These are phyloP conservation scores for Chydorus sphaericus DNA, from an alignment of 2,888 invertebrate species.

Conservation along the genomic window DNA sequence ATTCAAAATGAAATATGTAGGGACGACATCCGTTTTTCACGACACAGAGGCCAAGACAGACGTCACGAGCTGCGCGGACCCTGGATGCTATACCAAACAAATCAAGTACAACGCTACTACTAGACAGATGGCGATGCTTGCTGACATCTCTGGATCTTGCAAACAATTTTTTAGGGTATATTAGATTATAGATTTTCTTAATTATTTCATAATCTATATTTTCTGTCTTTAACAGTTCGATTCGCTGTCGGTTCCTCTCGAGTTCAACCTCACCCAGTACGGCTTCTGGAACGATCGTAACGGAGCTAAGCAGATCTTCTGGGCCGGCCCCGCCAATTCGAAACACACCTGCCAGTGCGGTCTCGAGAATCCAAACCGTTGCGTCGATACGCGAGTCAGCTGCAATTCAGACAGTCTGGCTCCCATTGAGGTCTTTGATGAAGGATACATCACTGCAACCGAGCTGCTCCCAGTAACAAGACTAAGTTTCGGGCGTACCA, in stretches of 20 bases:
- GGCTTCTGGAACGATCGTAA: slow-evolving; percentile 4
- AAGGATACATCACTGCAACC: too few relatives aligned
- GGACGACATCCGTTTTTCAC: neutral
- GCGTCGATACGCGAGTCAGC: neutral
- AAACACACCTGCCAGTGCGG: neutral
- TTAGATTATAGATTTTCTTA: neutral
- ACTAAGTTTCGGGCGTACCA: too few relatives aligned
- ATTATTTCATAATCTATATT: neutral
- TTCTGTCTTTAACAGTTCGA: neutral
- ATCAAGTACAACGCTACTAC: neutral
- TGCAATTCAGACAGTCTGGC: neutral
- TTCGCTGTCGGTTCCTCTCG: neutral
- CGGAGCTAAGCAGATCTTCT: neutral
- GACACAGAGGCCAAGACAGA: neutral
- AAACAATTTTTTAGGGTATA: neutral
- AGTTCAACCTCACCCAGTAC: neutral
- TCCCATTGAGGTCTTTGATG: neutral
- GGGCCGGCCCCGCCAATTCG: neutral
- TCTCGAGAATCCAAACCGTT: neutral
- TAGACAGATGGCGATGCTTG: neutral
- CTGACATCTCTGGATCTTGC: neutral
- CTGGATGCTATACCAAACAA: neutral
- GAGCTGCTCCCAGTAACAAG: too few relatives aligned
- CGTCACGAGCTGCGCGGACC: neutral
- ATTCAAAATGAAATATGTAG: neutral